Evolutionary conservation across 2,797 vertebrate species (phyloP).

Genomic region (Taenioides sp.): DNA sequence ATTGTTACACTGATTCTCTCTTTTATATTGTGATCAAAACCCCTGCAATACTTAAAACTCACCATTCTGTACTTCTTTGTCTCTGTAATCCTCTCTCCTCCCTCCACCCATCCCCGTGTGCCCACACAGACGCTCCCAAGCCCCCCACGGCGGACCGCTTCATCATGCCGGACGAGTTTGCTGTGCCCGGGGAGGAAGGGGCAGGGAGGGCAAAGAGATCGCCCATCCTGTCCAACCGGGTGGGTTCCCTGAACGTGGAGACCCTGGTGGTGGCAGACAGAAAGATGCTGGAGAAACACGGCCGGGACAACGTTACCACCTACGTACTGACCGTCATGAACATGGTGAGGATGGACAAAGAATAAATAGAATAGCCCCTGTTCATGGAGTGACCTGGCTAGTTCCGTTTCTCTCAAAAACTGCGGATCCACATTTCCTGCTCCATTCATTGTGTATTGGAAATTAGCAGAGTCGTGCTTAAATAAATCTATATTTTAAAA

Average conservation of each 20-base stretch:
- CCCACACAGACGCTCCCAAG: slow-evolving; percentile 82
- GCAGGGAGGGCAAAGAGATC: slow-evolving; percentile 84
- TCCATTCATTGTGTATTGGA: too few relatives aligned
- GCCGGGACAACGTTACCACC: slow-evolving; percentile 92
- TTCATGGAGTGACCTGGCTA: too few relatives aligned
- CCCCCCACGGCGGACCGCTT: slow-evolving; percentile 82
- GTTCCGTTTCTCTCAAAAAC: too few relatives aligned
- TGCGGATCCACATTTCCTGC: too few relatives aligned
- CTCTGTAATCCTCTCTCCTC: slow-evolving; percentile 11
- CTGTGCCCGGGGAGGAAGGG: slow-evolving; percentile 42
- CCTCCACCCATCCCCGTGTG: slow-evolving; percentile 26
- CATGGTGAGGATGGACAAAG: slow-evolving; percentile 81
- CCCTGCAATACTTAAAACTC: neutral
- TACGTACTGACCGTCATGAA: slow-evolving; percentile 98
- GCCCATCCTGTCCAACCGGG: slow-evolving; percentile 82
- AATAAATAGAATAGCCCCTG: neutral
- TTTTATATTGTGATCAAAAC: too few relatives aligned
- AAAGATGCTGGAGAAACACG: slow-evolving; percentile 96
- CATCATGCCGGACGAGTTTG: slow-evolving; percentile 85
- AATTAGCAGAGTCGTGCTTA: too few relatives aligned
- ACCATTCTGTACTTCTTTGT: slow-evolving; percentile 7
- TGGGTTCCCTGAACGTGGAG: slow-evolving; percentile 89
- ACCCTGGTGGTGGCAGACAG: slow-evolving; percentile 96
- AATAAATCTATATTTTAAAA: too few relatives aligned
- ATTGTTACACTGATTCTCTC: too few relatives aligned